Conservation (phyloP, 2,797 vertebrate genomes). For the Silurus lanzhouensis region DNA sequence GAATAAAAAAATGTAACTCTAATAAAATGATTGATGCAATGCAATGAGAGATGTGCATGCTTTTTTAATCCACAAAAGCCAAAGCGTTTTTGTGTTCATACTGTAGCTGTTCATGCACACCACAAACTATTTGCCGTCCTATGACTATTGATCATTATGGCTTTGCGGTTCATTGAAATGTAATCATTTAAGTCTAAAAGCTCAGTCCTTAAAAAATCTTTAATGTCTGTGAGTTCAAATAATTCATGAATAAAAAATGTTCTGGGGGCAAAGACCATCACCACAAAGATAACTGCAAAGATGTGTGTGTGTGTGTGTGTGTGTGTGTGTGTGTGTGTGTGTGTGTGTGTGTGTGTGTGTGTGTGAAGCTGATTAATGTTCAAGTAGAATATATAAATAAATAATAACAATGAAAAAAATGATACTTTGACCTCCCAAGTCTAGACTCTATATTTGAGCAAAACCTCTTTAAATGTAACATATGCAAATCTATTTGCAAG, state of each 20-base stretch:
- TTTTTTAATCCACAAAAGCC: background rate
- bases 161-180: background rate
- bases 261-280: conserved; percentile 17
- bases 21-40: background rate
- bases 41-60: background rate
- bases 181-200: background rate
- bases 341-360: conserved; percentile 7
- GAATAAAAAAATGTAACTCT: background rate
- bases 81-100: background rate
- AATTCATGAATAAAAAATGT: conserved; percentile 42
- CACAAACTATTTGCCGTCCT: background rate
- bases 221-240: conserved; percentile 16
- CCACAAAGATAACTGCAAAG: conserved; percentile 46
- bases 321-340: conserved; percentile 19
- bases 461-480: conserved; percentile 43
- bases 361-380: conserved; percentile 35
- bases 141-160: background rate
- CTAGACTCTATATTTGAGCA: conserved; percentile 35
- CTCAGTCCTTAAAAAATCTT: conserved; percentile 14
- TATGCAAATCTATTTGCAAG: conserved; percentile 44
- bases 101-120: background rate
- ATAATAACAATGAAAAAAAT: conserved; percentile 34
- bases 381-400: conserved; percentile 1
- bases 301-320: conserved; percentile 10
- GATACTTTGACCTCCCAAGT: conserved; percentile 10